phyloP scores from a whole-genome alignment of 2,888 invertebrate genomes.

The Drosophila glabriapex region DNA sequence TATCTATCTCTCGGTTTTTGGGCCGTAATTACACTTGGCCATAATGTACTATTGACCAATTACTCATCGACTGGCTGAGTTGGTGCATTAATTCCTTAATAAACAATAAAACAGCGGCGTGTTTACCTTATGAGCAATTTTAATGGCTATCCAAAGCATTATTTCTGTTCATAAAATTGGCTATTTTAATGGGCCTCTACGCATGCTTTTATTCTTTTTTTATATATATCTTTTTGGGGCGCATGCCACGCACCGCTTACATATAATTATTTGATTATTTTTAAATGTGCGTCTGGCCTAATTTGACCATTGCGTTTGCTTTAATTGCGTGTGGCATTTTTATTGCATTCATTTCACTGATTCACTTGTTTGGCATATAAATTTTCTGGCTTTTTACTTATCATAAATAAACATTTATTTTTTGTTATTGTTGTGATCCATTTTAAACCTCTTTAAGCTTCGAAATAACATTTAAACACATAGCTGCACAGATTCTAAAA shows the following conservation, averaged over 20 bases:
- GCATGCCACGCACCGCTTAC: slow-evolving; percentile 51
- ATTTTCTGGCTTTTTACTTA: slow-evolving; percentile 7
- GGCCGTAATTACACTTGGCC: slow-evolving; percentile 41
- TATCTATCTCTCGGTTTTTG: slow-evolving; percentile 17
- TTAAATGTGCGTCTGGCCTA: slow-evolving; percentile 64
- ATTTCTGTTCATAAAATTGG: slow-evolving; percentile 52
- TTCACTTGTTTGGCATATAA: slow-evolving; percentile 46
- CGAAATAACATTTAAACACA: slow-evolving; percentile 14
- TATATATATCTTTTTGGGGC: slow-evolving; percentile 19
- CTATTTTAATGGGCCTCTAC: slow-evolving; percentile 57
- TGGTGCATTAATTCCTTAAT: slow-evolving; percentile 71
- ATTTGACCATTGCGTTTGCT: slow-evolving; percentile 51
- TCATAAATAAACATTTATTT: slow-evolving; percentile 56
- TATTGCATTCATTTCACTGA: slow-evolving; percentile 51
- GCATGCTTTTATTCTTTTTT: slow-evolving; percentile 9
- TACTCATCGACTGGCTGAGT: slow-evolving; percentile 62
- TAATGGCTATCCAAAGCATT: slow-evolving; percentile 58
- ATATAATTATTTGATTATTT: slow-evolving; percentile 77
- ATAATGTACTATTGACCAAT: slow-evolving; percentile 49
- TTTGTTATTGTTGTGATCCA: slow-evolving; percentile 67
- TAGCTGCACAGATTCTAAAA: slow-evolving; percentile 41
- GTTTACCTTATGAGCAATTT: slow-evolving; percentile 77
- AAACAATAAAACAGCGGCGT: slow-evolving; percentile 74
- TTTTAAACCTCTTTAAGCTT: slow-evolving; percentile 63
- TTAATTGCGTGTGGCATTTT: slow-evolving; percentile 62